Evolutionary conservation across 2,113 vertebrate species (phyloP).

Genomic region (Megaleporinus macrocephalus): DNA sequence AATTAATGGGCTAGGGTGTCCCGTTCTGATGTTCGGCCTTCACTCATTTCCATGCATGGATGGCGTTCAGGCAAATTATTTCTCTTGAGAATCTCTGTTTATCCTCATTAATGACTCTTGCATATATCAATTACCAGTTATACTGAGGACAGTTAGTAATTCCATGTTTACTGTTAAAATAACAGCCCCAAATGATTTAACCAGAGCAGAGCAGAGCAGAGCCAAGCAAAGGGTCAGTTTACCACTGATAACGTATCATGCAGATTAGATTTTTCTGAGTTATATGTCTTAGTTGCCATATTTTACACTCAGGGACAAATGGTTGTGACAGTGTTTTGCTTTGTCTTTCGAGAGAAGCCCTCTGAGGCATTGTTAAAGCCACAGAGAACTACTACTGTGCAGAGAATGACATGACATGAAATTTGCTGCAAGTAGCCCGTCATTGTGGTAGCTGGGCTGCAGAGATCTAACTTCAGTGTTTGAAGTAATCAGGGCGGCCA

Average conservation of each 20-base stretch:
- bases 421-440: not conserved
- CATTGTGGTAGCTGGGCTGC: not conserved
- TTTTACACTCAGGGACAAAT: conserved; percentile 7
- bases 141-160: not conserved
- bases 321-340: not conserved
- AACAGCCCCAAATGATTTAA: not conserved
- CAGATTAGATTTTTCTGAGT: not conserved
- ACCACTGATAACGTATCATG: not conserved
- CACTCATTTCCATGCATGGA: conserved; percentile 12
- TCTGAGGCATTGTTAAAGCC: not conserved
- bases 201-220: not conserved
- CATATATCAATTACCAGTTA: not conserved
- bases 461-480: not conserved
- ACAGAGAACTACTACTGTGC: not conserved
- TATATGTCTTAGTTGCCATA: not conserved
- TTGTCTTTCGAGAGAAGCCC: not conserved
- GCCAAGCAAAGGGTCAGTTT: not conserved
- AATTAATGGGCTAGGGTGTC: conserved; percentile 45
- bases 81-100: conserved; percentile 17
- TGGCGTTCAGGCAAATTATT: not conserved
- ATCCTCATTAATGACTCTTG: not conserved
- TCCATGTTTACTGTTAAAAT: not conserved
- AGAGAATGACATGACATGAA: not conserved
- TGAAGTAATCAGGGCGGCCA: not conserved
- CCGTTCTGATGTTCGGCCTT: not conserved